Conservation (phyloP, 1,140 invertebrate species). For the Ostrea edulis region DNA sequence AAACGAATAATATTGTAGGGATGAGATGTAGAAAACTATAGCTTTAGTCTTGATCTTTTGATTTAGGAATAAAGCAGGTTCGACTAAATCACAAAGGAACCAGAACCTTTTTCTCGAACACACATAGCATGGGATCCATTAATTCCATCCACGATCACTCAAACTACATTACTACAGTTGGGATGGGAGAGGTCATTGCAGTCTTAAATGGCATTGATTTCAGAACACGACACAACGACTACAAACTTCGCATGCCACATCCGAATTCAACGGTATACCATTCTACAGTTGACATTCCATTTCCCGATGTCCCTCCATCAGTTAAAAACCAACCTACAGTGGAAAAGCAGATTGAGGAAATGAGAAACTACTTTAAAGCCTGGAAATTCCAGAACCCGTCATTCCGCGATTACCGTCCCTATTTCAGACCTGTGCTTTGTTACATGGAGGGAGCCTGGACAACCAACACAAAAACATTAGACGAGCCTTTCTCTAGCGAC, state of each 20-base stretch:
- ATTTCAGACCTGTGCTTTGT: constrained; percentile 63
- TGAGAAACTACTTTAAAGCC: constrained; percentile 66
- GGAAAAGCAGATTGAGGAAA: constrained; percentile 65
- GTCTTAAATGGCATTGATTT: constrained; percentile 71
- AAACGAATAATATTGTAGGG: no score
- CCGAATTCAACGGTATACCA: constrained; percentile 50
- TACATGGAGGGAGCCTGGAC: constrained; percentile 68
- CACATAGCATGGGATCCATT: constrained; percentile 20
- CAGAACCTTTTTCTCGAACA: constrained; percentile 31
- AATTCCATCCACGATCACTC: constrained; percentile 61
- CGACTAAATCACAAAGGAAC: constrained; percentile 49
- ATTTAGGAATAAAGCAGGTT: constrained; percentile 48
- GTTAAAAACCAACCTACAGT: constrained; percentile 64
- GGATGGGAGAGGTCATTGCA: constrained; percentile 66
- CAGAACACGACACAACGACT: constrained; percentile 71
- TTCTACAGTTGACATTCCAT: constrained; percentile 63
- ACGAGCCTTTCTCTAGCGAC: constrained; percentile 64
- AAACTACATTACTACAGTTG: constrained; percentile 63
- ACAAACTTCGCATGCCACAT: constrained; percentile 63
- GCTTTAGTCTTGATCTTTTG: background rate
- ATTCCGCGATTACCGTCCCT: constrained; percentile 50
- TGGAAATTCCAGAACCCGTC: constrained; percentile 57
- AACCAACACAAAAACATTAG: constrained; percentile 41
- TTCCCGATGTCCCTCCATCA: constrained; percentile 65
- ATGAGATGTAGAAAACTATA: no score